These are phyloP conservation scores for Pyralis farinalis DNA, from an alignment of 2,888 invertebrate species.

Conservation along the genomic window DNA sequence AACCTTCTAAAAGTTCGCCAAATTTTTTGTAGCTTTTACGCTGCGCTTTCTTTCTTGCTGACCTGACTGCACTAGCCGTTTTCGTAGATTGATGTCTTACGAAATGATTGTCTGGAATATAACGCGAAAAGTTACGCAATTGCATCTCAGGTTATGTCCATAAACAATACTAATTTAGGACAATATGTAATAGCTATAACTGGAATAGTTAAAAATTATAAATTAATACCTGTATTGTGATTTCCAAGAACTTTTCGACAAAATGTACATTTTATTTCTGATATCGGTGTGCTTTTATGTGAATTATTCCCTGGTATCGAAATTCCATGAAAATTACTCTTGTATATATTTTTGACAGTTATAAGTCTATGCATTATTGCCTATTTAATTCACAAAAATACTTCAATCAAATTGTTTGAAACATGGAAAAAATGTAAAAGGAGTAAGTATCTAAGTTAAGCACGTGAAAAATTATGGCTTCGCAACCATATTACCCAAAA, in stretches of 20 bases:
- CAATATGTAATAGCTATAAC: background rate
- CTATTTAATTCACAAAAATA: constrained; percentile 33
- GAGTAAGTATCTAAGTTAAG: too few relatives aligned
- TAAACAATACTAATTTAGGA: constrained; percentile 2
- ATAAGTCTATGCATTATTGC: constrained; percentile 68
- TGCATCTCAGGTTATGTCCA: constrained; percentile 35
- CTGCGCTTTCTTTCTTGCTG: constrained; percentile 64
- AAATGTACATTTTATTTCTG: constrained; percentile 68
- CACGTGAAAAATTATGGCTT: constrained; percentile 65
- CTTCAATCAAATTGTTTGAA: constrained; percentile 23
- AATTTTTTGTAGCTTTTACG: constrained; percentile 79
- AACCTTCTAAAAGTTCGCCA: constrained; percentile 86
- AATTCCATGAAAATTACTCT: constrained; percentile 53
- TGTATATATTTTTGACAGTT: constrained; percentile 62
- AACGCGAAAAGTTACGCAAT: constrained; percentile 63
- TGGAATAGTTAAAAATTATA: background rate
- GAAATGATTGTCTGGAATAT: constrained; percentile 53
- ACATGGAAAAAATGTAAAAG: constrained; percentile 41
- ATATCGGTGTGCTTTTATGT: constrained; percentile 31
- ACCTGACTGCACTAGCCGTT: constrained; percentile 55
- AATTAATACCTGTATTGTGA: constrained; percentile 48
- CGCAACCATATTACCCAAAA: too few relatives aligned
- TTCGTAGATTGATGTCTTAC: constrained; percentile 66
- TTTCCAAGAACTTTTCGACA: constrained; percentile 59
- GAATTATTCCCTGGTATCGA: constrained; percentile 41